A percentile compares a stretch with the other conserved stretches of the same genome.
Conservation (phyloP, 2,113 vertebrate genomes). For the Pomatostomus ruficeps region DNA sequence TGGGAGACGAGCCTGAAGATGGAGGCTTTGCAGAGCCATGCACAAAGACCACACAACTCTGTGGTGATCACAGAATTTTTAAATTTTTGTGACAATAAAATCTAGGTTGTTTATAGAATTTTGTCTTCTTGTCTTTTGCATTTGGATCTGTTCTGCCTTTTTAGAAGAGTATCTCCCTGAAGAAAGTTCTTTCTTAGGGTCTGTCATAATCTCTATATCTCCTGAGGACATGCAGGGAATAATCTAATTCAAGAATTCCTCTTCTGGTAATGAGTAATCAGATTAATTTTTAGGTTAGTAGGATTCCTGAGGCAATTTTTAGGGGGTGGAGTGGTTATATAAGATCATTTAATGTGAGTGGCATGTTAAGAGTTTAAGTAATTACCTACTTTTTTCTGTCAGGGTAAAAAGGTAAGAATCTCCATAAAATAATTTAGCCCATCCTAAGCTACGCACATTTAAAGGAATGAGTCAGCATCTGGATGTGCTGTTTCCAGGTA, state of each 20-base stretch:
- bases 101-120: neutral
- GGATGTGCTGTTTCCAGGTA: neutral
- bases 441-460: neutral
- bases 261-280: neutral
- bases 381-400: neutral
- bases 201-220: neutral
- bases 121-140: neutral
- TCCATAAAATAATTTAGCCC: neutral
- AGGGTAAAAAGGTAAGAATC: neutral
- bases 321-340: neutral
- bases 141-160: neutral
- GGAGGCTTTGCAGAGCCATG: accelerated
- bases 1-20: neutral
- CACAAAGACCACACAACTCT: neutral
- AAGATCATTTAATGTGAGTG: neutral
- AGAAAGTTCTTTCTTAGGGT: neutral
- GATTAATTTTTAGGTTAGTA: neutral
- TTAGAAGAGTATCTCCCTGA: neutral
- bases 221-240: neutral
- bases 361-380: neutral
- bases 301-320: neutral
- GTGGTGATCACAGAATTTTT: neutral
- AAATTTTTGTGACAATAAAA: neutral
- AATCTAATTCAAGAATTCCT: neutral
- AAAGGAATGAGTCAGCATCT: neutral